A percentile compares a stretch with the other conserved stretches of the same genome.
phyloP scores from a whole-genome alignment of 2,113 vertebrate genomes.

The Neodontobutis hainanensis region DNA sequence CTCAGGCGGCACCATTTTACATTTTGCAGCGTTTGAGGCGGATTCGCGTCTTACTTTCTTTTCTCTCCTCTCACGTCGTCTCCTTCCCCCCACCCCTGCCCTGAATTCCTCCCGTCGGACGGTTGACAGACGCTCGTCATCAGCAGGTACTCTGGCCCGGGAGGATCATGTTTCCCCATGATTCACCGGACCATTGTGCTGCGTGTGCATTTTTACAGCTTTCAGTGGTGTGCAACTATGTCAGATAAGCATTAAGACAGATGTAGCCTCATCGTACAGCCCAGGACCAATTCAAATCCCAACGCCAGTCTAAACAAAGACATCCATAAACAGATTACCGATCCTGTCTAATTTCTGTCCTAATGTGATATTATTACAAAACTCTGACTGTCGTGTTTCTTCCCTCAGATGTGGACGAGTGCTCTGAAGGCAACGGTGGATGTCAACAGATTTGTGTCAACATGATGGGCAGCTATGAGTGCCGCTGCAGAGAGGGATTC shows the following conservation, averaged over 20 bases:
- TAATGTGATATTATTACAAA: no score
- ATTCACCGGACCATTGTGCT: conserved; percentile 62
- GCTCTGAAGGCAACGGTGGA: conserved; percentile 92
- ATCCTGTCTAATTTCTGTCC: conserved; percentile 22
- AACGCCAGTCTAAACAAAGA: conserved; percentile 15
- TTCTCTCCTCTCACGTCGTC: conserved; percentile 1
- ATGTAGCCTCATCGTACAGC: conserved; percentile 30
- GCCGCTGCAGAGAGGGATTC: conserved; percentile 95
- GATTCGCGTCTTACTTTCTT: conserved; percentile 37
- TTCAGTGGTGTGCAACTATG: conserved; percentile 49
- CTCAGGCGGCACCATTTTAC: conserved; percentile 36
- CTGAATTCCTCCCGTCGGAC: conserved; percentile 64
- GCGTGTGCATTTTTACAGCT: conserved; percentile 66
- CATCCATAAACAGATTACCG: conserved; percentile 28
- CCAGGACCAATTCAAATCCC: conserved; percentile 25
- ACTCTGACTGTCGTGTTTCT: conserved; percentile 14
- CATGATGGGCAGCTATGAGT: conserved; percentile 99
- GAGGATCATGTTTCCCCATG: conserved; percentile 72
- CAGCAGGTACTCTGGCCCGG: conserved; percentile 70
- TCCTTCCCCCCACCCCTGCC: conserved; percentile 19
- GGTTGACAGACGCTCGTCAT: conserved; percentile 76
- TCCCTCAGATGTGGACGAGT: conserved; percentile 92
- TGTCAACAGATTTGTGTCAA: conserved; percentile 98
- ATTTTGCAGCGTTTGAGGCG: conserved; percentile 40
- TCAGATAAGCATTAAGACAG: conserved; percentile 55